Base-by-base conservation (phyloP, 2,797 vertebrate genomes). In the Tiaroga cobitis region DNA sequence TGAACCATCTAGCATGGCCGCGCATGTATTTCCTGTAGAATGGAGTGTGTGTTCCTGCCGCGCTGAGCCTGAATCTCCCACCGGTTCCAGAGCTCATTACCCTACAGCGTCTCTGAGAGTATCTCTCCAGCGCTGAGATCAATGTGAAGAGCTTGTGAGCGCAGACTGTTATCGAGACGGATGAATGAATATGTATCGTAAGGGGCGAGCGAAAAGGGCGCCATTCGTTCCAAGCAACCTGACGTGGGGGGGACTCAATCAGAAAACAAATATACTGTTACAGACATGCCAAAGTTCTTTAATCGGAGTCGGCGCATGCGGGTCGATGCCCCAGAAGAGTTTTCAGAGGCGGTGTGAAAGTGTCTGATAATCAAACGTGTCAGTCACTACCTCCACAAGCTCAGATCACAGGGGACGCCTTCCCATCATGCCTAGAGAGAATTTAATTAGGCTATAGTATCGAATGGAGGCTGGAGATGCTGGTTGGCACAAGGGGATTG, bases 1-100 rank as follows among this genome's bases (percentile, higher is more conserved):
- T 46, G 37, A 73, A 82, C 26, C 18, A 5, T 19, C 54, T 29
- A 41, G 68, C 69, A 61, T 26, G 59, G 59, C 59, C n/a, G 2
- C 2, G 2, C 59, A 65, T 82, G 51, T 32, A 61, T 70, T 61
- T 82, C 51, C 80, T 43, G 68, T 43, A 18, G 51, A 41, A 59
- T 32, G 3, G 51, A 3, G 39, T 34, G 19, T 6, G 19, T 82
- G 21, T 82, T 72, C 80, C 80, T 56, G 68, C 68, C 24, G 18
- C 13, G 10, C 80, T 59, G 80, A 72, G 80, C 70, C 54, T 54
- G 73, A 67, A 54, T 76, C 21, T 76, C 73, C 82, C 82, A 67
- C 68, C 61, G 24, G 82, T 76, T 83, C 73, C 82, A 76, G 82
- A 83, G 72, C 82, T 83, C 82, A 83, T 83, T 83, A 83, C 82